phyloP scores from a whole-genome alignment of 2,113 vertebrate genomes.

The Chauna torquata region DNA sequence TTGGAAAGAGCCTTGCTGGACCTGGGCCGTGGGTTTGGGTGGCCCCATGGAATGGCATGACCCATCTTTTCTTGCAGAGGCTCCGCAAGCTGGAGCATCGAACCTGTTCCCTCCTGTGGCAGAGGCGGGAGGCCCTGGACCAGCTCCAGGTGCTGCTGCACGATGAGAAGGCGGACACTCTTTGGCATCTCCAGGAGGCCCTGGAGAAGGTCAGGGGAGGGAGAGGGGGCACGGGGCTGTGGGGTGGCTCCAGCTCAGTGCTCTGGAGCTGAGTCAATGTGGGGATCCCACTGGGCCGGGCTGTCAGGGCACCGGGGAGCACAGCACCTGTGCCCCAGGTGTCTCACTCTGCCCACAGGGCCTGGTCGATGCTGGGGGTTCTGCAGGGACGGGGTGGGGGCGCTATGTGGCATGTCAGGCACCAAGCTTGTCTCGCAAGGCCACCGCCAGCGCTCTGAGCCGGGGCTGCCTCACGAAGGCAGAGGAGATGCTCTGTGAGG shows the following conservation, averaged over 20 bases:
- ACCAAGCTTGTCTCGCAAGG: not conserved
- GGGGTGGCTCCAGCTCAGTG: not conserved
- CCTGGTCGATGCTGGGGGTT: too few species aligned
- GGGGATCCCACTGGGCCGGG: not conserved
- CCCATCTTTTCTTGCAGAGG: conserved; percentile 26
- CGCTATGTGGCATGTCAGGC: fast-evolving
- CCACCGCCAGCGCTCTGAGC: fast-evolving
- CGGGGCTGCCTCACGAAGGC: not conserved
- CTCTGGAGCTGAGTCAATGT: not conserved
- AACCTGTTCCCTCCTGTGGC: conserved; percentile 44
- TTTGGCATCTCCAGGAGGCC: conserved; percentile 51
- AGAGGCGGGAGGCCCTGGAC: conserved; percentile 57
- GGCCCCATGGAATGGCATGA: not conserved
- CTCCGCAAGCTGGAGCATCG: conserved; percentile 69
- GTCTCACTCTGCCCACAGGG: not conserved
- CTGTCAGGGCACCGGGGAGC: not conserved
- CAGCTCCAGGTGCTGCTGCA: conserved; percentile 54
- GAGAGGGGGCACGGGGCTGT: fast-evolving
- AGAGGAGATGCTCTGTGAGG: not conserved
- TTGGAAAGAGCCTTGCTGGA: not conserved
- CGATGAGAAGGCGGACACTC: conserved; percentile 64
- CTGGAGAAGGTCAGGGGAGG: conserved; percentile 66
- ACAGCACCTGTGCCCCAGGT: not conserved
- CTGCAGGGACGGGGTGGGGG: not conserved
- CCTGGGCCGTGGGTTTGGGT: fast-evolving